A percentile compares a stretch with the other conserved stretches of the same genome.
phyloP scores from a whole-genome alignment of 2,888 invertebrate species.

The Cremastinae sp. region DNA sequence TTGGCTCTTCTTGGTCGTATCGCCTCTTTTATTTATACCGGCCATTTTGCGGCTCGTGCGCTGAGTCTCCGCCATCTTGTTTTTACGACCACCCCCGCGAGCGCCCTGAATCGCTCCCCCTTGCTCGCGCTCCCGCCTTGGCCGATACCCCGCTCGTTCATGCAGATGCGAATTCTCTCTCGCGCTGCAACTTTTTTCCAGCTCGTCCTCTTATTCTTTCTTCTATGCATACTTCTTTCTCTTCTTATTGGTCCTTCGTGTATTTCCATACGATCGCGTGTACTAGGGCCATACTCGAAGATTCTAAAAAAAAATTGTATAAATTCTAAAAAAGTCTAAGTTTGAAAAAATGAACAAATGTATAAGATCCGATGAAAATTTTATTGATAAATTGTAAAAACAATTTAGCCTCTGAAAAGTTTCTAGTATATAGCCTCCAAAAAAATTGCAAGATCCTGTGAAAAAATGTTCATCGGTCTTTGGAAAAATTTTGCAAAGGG shows the following conservation, averaged over 20 bases:
- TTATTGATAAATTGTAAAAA: no score
- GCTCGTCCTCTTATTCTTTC: neutral
- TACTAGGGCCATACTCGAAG: no score
- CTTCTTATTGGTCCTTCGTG: no score
- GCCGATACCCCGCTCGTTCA: slow-evolving; percentile 40
- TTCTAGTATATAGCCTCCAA: no score
- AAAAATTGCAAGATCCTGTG: neutral
- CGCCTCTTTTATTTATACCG: slow-evolving; percentile 74
- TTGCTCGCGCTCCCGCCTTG: slow-evolving; percentile 42
- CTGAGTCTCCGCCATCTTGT: slow-evolving; percentile 75
- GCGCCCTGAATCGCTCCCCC: slow-evolving; percentile 54
- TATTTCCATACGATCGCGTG: neutral
- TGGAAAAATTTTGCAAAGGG: neutral
- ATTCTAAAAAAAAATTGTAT: no score
- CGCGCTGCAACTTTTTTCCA: slow-evolving; percentile 9
- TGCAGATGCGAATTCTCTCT: slow-evolving; percentile 71
- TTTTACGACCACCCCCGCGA: slow-evolving; percentile 74
- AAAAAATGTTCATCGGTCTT: neutral
- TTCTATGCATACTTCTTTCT: neutral
- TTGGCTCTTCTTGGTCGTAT: slow-evolving; percentile 16
- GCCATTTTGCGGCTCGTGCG: slow-evolving; percentile 75
- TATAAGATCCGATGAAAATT: no score
- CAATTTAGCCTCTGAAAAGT: no score
- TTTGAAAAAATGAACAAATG: no score
- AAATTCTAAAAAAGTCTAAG: no score